Evolutionary conservation across 2,888 invertebrate genomes (phyloP).

Genomic region (Drosophila niveifrons): DNA sequence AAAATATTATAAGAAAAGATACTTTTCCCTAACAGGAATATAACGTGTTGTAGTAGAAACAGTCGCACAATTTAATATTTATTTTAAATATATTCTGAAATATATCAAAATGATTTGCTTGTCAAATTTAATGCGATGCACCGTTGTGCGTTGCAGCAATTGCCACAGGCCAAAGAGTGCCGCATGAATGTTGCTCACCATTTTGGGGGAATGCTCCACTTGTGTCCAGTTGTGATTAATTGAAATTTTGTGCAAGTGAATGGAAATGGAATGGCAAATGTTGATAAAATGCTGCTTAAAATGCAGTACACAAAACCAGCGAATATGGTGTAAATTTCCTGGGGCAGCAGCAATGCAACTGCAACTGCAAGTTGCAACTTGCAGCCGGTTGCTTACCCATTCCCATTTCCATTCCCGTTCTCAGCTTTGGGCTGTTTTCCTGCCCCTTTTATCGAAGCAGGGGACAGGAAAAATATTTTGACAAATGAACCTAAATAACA

Average conservation of each 20-base stretch:
- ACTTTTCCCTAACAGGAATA: too few species aligned
- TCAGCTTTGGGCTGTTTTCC: slow-evolving; percentile 57
- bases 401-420: slow-evolving; percentile 39
- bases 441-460: slow-evolving; percentile 66
- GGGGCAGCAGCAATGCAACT: slow-evolving; percentile 56
- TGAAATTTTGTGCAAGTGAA: slow-evolving; percentile 66
- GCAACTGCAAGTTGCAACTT: slow-evolving; percentile 35
- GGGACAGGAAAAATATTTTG: slow-evolving; percentile 84
- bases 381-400: slow-evolving; percentile 39
- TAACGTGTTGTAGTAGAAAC: neutral
- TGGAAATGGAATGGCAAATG: slow-evolving; percentile 66
- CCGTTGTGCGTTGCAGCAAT: slow-evolving; percentile 5
- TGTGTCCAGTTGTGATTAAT: slow-evolving; percentile 77
- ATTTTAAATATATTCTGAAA: neutral
- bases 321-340: slow-evolving; percentile 59
- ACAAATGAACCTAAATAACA: slow-evolving; percentile 86
- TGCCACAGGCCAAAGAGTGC: slow-evolving; percentile 8
- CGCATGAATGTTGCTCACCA: neutral
- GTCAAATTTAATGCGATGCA: neutral
- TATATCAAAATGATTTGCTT: neutral
- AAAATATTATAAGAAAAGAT: too few species aligned
- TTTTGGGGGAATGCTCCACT: slow-evolving; percentile 48
- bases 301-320: slow-evolving; percentile 46
- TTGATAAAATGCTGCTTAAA: slow-evolving; percentile 56
- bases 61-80: neutral